Base-by-base conservation (phyloP, 2,888 invertebrate genomes). In the Bhutanitis thaidina region DNA sequence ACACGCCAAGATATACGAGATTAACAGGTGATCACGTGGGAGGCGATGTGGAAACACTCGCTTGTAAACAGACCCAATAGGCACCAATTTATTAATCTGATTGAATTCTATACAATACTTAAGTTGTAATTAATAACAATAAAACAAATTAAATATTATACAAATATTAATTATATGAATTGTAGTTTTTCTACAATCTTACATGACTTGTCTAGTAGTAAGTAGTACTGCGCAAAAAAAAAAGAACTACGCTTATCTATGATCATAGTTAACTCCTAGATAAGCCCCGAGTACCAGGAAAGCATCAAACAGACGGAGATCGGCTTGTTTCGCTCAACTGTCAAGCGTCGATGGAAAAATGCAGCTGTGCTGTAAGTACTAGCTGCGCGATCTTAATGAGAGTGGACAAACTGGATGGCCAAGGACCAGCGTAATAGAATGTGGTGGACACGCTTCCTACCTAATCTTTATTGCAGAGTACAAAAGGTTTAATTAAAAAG, bases 341-440 rank as follows among this genome's bases (percentile, higher is more conserved):
- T 67, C 70, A 67, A 67, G 70, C 74, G 72, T 63, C 68, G 67
- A 73, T 72, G 80, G 76, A 84, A 84, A 85, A 83, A 86, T 76
- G 77, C 76, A 75, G 46, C 52, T 41, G 66, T 69, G 46, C 52
- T 41, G 66, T 69, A 61, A 75, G 71, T 74, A 76, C 72, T 66
- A 72, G 59, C 64, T 64, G 67, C 67, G 65, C 79, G 71, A 80
- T 85, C 84, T 83, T 87, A 89, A 88, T 87, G 87, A 88, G 86
- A 86, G 83, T 87, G 86, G 87, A 87, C 84, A 87, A 88, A 88
- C 88, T 81, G 85, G 88, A 80, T 75, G 69, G 63, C 63, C 65
- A 70, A 81, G 81, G 80, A 77, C 78, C 69, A 55, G 50, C 25
- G 38, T 57, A 63, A 57, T 59, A 54, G 70, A 55, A 54, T 70